Conservation (phyloP, 1,140 invertebrate genomes). For the Drosophila parvula region DNA sequence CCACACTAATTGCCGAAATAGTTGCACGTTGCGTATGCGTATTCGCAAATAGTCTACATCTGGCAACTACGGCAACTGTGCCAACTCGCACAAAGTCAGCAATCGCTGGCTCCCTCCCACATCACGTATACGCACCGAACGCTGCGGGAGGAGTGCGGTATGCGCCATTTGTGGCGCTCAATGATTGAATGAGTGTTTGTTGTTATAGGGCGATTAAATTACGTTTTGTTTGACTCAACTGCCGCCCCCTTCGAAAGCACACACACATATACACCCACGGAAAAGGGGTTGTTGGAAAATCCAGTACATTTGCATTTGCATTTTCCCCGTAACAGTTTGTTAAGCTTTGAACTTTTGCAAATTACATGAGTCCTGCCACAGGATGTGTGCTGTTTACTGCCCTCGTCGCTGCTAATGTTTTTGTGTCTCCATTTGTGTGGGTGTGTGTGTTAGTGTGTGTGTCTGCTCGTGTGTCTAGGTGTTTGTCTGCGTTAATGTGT, state of each 20-base stretch:
- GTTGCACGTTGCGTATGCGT: constrained; percentile 51
- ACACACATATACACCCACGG: neutral
- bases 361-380: constrained; percentile 76
- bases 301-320: constrained; percentile 73
- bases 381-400: constrained; percentile 63
- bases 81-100: neutral
- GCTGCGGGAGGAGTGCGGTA: constrained; percentile 13
- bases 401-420: constrained; percentile 22
- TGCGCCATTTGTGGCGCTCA: constrained; percentile 54
- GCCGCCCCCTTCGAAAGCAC: constrained; percentile 7
- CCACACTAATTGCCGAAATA: constrained; percentile 55
- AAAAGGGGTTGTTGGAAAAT: constrained; percentile 25
- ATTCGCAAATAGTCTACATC: constrained; percentile 28
- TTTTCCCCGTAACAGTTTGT: constrained; percentile 74
- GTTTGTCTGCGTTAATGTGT: constrained; percentile 68
- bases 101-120: neutral
- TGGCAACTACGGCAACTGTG: constrained; percentile 1
- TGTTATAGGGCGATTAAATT: constrained; percentile 63
- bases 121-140: constrained; percentile 36
- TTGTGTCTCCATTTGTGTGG: constrained; percentile 1
- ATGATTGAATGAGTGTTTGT: constrained; percentile 55
- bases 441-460: constrained; percentile 2
- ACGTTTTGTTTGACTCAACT: constrained; percentile 57
- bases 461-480: constrained; percentile 37
- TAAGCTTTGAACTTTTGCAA: constrained; percentile 82